These are phyloP conservation scores for Brachionus calyciflorus DNA, from an alignment of 1,140 invertebrate species.

Conservation along the genomic window DNA sequence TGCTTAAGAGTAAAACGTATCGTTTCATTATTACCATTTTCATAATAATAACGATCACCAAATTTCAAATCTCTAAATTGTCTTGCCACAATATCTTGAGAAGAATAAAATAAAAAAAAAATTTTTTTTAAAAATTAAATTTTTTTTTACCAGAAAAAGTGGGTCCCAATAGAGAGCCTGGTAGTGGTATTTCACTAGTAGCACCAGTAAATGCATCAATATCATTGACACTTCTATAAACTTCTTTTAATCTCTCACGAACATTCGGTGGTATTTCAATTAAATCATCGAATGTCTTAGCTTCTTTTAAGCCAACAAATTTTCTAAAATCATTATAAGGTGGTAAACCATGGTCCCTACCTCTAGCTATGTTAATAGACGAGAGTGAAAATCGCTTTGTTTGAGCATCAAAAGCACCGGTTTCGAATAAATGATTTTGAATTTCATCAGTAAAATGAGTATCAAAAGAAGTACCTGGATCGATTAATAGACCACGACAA, in stretches of 20 bases:
- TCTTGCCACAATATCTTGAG: slow-evolving; percentile 71
- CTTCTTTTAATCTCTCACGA: not conserved
- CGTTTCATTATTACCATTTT: slow-evolving; percentile 58
- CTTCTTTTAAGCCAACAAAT: slow-evolving; percentile 77
- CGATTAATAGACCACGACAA: slow-evolving; percentile 6
- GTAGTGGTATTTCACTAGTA: slow-evolving; percentile 77
- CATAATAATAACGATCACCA: slow-evolving; percentile 95
- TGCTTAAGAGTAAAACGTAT: slow-evolving; percentile 21
- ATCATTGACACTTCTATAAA: slow-evolving; percentile 48
- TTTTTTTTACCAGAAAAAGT: slow-evolving; percentile 76
- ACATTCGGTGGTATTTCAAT: slow-evolving; percentile 18
- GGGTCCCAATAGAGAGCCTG: slow-evolving; percentile 83
- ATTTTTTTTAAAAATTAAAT: not conserved
- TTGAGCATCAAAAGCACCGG: slow-evolving; percentile 19
- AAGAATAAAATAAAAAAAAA: not conserved
- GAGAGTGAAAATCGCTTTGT: slow-evolving; percentile 76
- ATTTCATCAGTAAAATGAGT: slow-evolving; percentile 17
- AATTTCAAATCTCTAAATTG: slow-evolving; percentile 82
- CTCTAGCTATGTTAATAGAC: slow-evolving; percentile 90
- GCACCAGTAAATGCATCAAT: slow-evolving; percentile 60
- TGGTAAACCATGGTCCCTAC: slow-evolving; percentile 87
- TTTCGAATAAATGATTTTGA: slow-evolving; percentile 46
- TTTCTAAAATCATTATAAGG: slow-evolving; percentile 80
- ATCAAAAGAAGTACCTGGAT: slow-evolving; percentile 39
- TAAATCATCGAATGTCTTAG: slow-evolving; percentile 82